Percentiles rank a stretch among this genome's conserved stretches.
These are phyloP conservation scores for Dascyllus trimaculatus DNA, from an alignment of 2,113 vertebrate species.

Conservation along the genomic window DNA sequence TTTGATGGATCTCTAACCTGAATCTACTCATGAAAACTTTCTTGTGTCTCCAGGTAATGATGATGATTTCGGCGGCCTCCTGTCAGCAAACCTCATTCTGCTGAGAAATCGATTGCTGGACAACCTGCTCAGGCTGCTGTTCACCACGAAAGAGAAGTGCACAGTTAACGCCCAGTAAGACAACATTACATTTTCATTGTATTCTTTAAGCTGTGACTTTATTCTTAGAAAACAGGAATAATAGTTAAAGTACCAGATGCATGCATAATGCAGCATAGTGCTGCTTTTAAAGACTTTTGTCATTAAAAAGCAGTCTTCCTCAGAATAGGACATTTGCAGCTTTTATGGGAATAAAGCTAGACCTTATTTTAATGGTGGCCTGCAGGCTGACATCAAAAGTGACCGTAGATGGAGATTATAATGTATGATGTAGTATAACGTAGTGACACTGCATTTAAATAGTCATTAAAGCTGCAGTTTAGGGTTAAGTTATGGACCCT, in stretches of 20 bases:
- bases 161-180: slow-evolving; percentile 94
- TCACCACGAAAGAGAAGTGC: slow-evolving; percentile 95
- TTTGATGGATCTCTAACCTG: background rate
- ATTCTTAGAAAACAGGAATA: background rate
- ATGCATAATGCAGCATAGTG: too few relatives aligned
- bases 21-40: background rate
- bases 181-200: too few relatives aligned
- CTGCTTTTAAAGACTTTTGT: too few relatives aligned
- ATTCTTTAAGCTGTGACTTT: too few relatives aligned
- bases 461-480: too few relatives aligned
- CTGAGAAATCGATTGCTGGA: slow-evolving; percentile 95
- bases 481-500: too few relatives aligned
- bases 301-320: too few relatives aligned
- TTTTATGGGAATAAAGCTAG: background rate
- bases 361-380: too few relatives aligned
- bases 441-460: too few relatives aligned
- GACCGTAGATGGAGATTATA: background rate
- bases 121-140: slow-evolving; percentile 93
- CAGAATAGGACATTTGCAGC: too few relatives aligned
- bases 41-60: slow-evolving; percentile 85
- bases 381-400: background rate
- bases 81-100: slow-evolving; percentile 95
- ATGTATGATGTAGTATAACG: background rate
- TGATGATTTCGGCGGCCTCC: slow-evolving; percentile 94
- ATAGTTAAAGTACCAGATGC: too few relatives aligned